Conservation (phyloP, 2,113 vertebrate species). For the Heptranchias perlo region DNA sequence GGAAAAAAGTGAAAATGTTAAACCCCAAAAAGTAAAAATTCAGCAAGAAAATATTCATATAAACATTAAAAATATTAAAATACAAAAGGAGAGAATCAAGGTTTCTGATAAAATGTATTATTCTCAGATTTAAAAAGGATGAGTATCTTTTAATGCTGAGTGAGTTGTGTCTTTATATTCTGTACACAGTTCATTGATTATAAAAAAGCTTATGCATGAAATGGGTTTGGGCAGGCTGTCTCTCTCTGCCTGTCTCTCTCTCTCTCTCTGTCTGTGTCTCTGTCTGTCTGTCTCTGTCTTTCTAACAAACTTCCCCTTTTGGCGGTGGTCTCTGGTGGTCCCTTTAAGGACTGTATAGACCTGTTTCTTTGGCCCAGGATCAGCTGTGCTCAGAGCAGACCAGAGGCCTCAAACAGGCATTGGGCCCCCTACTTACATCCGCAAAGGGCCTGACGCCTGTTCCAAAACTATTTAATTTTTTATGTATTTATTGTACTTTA, state of each 20-base stretch:
- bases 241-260: neutral
- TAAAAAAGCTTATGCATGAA: neutral
- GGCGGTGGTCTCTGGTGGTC: neutral
- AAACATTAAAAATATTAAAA: neutral
- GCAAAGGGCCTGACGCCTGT: neutral
- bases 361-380: neutral
- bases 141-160: neutral
- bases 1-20: slow-evolving; percentile 36
- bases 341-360: neutral
- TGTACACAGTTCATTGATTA: neutral
- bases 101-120: slow-evolving; percentile 21
- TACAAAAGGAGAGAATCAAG: slow-evolving; percentile 45
- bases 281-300: neutral
- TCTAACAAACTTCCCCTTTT: neutral
- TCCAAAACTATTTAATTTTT: neutral
- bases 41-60: slow-evolving; percentile 18
- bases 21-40: slow-evolving; percentile 37
- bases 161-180: neutral
- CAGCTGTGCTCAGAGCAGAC: neutral
- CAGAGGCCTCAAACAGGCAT: neutral
- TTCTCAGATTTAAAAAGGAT: neutral
- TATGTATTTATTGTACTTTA: neutral
- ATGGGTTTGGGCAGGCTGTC: neutral
- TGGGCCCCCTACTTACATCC: neutral
- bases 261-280: neutral